A percentile compares a stretch with the other conserved stretches of the same genome.
Evolutionary conservation across 2,797 vertebrate genomes (phyloP).

Genomic region (Notolepis coatsorum): DNA sequence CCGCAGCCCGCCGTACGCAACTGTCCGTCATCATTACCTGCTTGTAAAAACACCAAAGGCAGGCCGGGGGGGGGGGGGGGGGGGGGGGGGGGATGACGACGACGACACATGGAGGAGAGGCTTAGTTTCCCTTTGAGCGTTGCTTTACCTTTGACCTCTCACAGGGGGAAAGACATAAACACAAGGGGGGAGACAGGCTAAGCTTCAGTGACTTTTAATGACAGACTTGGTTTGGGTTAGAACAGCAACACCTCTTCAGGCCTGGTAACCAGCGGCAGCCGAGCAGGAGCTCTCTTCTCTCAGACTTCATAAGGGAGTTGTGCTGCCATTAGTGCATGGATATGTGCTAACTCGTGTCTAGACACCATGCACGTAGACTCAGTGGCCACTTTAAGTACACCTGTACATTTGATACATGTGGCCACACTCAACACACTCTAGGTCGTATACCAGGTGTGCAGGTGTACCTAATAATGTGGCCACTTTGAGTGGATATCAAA

Average conservation of each 20-base stretch:
- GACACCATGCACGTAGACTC: background rate
- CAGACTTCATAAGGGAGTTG: too few species aligned
- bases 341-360: slow-evolving; percentile 9
- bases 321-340: background rate
- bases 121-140: slow-evolving; percentile 79
- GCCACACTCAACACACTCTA: too few species aligned
- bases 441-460: too few species aligned
- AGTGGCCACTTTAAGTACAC: background rate
- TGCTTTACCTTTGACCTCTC: slow-evolving; percentile 77
- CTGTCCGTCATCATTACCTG: slow-evolving; percentile 81
- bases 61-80: slow-evolving; percentile 48
- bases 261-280: slow-evolving; percentile 8
- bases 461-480: too few species aligned
- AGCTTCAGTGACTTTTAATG: slow-evolving; percentile 90
- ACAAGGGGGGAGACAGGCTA: slow-evolving; percentile 80
- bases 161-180: slow-evolving; percentile 80
- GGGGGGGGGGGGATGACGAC: slow-evolving; percentile 43
- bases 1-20: slow-evolving; percentile 57
- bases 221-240: slow-evolving; percentile 87
- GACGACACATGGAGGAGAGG: slow-evolving; percentile 45
- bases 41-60: slow-evolving; percentile 81
- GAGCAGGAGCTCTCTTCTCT: slow-evolving; percentile 15
- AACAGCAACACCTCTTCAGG: slow-evolving; percentile 79
- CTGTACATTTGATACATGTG: background rate
- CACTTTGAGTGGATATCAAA: background rate